Evolutionary conservation across 2,888 invertebrate genomes (phyloP), one percentile per base, ranked within the genome.

Genomic region (Ectemnius cavifrons): DNA sequence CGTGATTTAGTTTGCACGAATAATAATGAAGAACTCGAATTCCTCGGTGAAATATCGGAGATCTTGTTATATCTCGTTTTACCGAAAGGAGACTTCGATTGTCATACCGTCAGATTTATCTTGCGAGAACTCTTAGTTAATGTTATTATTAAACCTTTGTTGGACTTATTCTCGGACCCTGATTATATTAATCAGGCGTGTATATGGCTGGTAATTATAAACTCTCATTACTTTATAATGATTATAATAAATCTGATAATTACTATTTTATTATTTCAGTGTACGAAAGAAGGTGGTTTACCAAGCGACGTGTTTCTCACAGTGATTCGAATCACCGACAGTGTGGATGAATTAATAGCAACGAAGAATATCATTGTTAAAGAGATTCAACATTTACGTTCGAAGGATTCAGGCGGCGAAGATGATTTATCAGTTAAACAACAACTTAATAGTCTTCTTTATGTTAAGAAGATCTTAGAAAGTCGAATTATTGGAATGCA

Each of bases 171-270:
- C 74, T 95, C 97, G 58, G 97, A 97, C 92, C 97, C 98, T 64
- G 97, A 98, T 92, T 97, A 96, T 89, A 95, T 98, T 82, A 98
- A 98, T 92, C 96, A 97, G 91, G 94, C 95, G 77, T 95, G 97
- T 87, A 94, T 97, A 86, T 96, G 96, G 95, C 94, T 96, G 93
- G 97, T 97, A 91, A 94, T 95, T 92, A 73, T 45, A 23, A 23
- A 23, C 47, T 11, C 52, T 57, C n/a, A n/a, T n/a, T n/a, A n/a
- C 63, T 20, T 37, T 28, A 8, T 37, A 4, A 61, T 56, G n/a
- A 1, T 14, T 46, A 20, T n/a, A 3, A 47, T n/a, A 16, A 4
- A 52, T 20, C 1, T 8, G 4, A 6, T 20, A 20, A 20, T 20
- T 20, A 20, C 2, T 20, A 2, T 20, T 20, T 20, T 1, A 20